These are phyloP conservation scores for Notocelia uddmanniana DNA, from an alignment of 2,888 invertebrate species.

Conservation along the genomic window DNA sequence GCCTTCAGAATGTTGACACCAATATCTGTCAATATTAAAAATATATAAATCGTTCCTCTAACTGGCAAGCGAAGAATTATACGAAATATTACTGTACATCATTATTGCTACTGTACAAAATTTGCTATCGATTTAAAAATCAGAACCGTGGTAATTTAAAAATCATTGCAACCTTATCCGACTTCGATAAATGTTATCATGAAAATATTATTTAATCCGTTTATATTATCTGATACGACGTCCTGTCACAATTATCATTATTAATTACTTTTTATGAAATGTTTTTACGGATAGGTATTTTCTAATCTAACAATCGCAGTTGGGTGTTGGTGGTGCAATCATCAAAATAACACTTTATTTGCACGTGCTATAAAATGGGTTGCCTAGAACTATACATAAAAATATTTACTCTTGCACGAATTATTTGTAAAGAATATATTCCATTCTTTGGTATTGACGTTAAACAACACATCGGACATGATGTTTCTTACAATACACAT, in stretches of 20 bases:
- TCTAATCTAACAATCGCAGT: slow-evolving; percentile 23
- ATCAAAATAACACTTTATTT: slow-evolving; percentile 10
- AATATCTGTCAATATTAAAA: neutral
- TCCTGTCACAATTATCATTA: slow-evolving; percentile 61
- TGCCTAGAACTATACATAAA: neutral
- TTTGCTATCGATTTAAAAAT: slow-evolving; percentile 44
- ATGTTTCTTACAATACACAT: neutral
- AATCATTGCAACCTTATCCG: slow-evolving; percentile 51
- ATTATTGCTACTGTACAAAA: neutral
- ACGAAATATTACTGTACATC: no score
- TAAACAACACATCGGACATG: neutral
- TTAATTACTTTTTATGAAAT: slow-evolving; percentile 62
- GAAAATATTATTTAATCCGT: slow-evolving; percentile 51
- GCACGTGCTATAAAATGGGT: slow-evolving; percentile 5
- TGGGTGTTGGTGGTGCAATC: slow-evolving; percentile 22
- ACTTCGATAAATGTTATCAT: slow-evolving; percentile 45
- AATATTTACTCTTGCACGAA: neutral
- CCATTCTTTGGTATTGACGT: neutral
- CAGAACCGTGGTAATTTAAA: slow-evolving; percentile 47
- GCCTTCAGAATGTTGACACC: slow-evolving; percentile 6
- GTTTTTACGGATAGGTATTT: slow-evolving; percentile 42
- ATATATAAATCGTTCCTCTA: neutral
- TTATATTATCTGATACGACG: slow-evolving; percentile 51
- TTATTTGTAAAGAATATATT: neutral
- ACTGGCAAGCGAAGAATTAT: no score